A percentile compares a stretch with the other conserved stretches of the same genome.
These are phyloP conservation scores for Arnoldichthys spilopterus DNA, from an alignment of 2,797 vertebrate species.

Conservation along the genomic window DNA sequence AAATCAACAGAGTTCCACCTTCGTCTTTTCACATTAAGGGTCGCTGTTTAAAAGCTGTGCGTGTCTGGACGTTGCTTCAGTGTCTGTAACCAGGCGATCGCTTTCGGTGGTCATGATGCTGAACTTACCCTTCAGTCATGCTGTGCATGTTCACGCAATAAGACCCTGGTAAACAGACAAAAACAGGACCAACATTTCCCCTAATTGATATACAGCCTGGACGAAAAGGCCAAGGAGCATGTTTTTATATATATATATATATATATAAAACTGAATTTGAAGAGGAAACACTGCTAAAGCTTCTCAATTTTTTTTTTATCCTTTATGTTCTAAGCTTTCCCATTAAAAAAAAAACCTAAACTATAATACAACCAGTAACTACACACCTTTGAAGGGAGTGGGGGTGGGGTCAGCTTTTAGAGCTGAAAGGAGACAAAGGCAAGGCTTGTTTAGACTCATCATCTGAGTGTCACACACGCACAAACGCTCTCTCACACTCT, in stretches of 20 bases:
- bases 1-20: no score
- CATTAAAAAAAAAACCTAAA: constrained; percentile 78
- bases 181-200: constrained; percentile 20
- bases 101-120: constrained; percentile 19
- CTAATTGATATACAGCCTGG: no score
- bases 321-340: constrained; percentile 78
- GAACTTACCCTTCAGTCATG: background rate
- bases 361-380: constrained; percentile 89
- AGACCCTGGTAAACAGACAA: constrained; percentile 24
- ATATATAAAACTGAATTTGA: no score
- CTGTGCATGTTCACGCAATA: constrained; percentile 4
- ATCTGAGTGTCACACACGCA: constrained; percentile 74
- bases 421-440: constrained; percentile 85
- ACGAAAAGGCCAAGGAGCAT: no score
- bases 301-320: constrained; percentile 84
- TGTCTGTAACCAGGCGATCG: background rate
- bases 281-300: constrained; percentile 78
- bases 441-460: constrained; percentile 87
- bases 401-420: constrained; percentile 83
- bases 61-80: background rate
- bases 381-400: constrained; percentile 89
- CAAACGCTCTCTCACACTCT: background rate
- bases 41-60: no score
- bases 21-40: no score
- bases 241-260: no score